Conservation (phyloP, 1,140 invertebrate species). For the Eciton burchellii region DNA sequence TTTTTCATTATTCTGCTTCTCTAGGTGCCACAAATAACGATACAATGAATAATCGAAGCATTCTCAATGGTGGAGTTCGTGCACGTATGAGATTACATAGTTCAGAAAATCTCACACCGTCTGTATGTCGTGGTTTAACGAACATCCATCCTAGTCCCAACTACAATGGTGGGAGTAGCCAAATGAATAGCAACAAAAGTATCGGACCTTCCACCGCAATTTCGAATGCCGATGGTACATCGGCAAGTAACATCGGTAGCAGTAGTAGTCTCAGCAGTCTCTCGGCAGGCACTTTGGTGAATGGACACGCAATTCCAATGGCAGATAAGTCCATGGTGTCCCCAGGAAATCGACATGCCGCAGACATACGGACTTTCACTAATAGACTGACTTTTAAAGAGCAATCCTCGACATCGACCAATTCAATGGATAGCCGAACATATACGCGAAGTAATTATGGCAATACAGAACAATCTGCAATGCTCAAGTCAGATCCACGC, state of each 20-base stretch:
- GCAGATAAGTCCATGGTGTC: slow-evolving; percentile 58
- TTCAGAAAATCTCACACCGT: slow-evolving; percentile 82
- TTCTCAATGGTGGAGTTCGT: slow-evolving; percentile 90
- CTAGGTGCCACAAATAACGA: slow-evolving; percentile 82
- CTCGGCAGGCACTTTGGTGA: slow-evolving; percentile 51
- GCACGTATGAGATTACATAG: slow-evolving; percentile 88
- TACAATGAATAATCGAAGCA: slow-evolving; percentile 84
- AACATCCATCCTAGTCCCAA: slow-evolving; percentile 72
- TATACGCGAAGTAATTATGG: slow-evolving; percentile 7
- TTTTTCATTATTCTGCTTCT: slow-evolving; percentile 6
- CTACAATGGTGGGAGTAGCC: slow-evolving; percentile 58
- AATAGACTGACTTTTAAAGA: slow-evolving; percentile 18
- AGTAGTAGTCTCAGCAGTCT: slow-evolving; percentile 34
- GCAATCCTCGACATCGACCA: background rate
- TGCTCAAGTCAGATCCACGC: slow-evolving; percentile 51
- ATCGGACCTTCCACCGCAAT: slow-evolving; percentile 33
- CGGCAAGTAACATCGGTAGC: slow-evolving; percentile 5
- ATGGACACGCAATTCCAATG: slow-evolving; percentile 65
- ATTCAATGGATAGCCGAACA: background rate
- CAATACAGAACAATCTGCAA: slow-evolving; percentile 19
- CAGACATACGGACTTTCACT: slow-evolving; percentile 18
- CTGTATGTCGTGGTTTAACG: slow-evolving; percentile 78
- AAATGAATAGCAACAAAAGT: slow-evolving; percentile 55
- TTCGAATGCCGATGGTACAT: slow-evolving; percentile 10
- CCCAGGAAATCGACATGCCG: slow-evolving; percentile 37